Conservation (phyloP, 1,140 invertebrate genomes). For the Drosophila sucinea region DNA sequence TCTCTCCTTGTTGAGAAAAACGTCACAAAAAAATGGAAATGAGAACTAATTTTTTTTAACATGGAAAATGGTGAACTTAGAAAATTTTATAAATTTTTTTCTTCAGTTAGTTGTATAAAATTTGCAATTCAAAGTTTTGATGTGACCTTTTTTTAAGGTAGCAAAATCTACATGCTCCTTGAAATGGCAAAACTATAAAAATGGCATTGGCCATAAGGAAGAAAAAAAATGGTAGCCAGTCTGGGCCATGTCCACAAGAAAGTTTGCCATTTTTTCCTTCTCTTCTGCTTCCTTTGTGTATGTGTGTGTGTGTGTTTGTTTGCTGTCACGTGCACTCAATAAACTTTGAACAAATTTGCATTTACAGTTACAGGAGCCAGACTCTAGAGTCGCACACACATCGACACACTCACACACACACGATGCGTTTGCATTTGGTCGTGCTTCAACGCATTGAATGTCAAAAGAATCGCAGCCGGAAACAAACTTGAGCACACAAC, state of each 20-base stretch:
- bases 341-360: conserved; percentile 82
- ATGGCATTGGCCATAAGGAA: conserved; percentile 25
- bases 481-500: conserved; percentile 80
- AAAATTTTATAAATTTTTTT: conserved; percentile 27
- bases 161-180: conserved; percentile 6
- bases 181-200: conserved; percentile 24
- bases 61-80: conserved; percentile 11
- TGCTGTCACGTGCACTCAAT: conserved; percentile 82
- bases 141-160: conserved; percentile 1
- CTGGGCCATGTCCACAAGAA: conserved; percentile 22
- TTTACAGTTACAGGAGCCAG: conserved; percentile 55
- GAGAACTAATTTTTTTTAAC: neutral
- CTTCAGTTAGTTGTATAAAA: conserved; percentile 40
- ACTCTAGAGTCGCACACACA: conserved; percentile 12
- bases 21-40: neutral
- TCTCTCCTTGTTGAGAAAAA: neutral
- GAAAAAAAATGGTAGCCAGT: conserved; percentile 1
- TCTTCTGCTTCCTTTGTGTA: neutral
- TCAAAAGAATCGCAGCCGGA: conserved; percentile 69
- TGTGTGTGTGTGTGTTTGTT: conserved; percentile 56
- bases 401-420: conserved; percentile 1
- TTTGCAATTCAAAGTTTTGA: conserved; percentile 64
- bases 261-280: conserved; percentile 68
- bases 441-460: conserved; percentile 63
- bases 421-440: conserved; percentile 40